These are phyloP conservation scores for Melanotus villosus DNA, from an alignment of 2,888 invertebrate genomes.

Conservation along the genomic window DNA sequence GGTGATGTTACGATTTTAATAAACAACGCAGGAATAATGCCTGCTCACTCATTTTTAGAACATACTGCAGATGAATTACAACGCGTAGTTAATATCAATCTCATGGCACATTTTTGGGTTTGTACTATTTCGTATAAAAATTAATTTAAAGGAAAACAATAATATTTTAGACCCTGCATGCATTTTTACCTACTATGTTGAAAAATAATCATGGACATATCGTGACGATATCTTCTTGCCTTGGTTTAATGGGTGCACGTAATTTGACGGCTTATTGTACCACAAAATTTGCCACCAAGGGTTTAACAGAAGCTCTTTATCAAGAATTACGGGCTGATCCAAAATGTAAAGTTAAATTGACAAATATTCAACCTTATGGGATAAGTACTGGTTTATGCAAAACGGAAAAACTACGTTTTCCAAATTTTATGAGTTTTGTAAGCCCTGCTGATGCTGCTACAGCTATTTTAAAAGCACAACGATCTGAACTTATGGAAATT, in stretches of 20 bases:
- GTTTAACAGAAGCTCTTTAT: slow-evolving; percentile 87
- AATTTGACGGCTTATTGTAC: slow-evolving; percentile 89
- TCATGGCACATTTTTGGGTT: slow-evolving; percentile 87
- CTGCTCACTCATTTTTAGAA: slow-evolving; percentile 78
- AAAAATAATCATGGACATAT: slow-evolving; percentile 82
- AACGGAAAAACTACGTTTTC: too few relatives aligned
- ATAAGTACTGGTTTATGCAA: slow-evolving; percentile 89
- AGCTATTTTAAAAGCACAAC: too few relatives aligned
- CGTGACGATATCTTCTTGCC: slow-evolving; percentile 83
- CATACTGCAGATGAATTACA: slow-evolving; percentile 79
- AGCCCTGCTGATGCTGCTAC: too few relatives aligned
- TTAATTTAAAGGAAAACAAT: too few relatives aligned
- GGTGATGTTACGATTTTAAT: slow-evolving; percentile 84
- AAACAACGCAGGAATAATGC: slow-evolving; percentile 92
- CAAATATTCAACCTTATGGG: slow-evolving; percentile 90
- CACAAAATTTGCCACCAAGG: slow-evolving; percentile 86
- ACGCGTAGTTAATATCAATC: slow-evolving; percentile 81
- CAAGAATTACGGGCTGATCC: slow-evolving; percentile 78
- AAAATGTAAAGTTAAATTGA: slow-evolving; percentile 77
- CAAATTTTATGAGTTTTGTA: too few relatives aligned
- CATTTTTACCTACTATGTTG: slow-evolving; percentile 85
- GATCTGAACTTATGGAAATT: too few relatives aligned
- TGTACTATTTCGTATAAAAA: slow-evolving; percentile 58
- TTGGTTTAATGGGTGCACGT: slow-evolving; percentile 79
- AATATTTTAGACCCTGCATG: slow-evolving; percentile 80